phyloP scores from a whole-genome alignment of 2,888 invertebrate species.

The Tetranychus truncatus region DNA sequence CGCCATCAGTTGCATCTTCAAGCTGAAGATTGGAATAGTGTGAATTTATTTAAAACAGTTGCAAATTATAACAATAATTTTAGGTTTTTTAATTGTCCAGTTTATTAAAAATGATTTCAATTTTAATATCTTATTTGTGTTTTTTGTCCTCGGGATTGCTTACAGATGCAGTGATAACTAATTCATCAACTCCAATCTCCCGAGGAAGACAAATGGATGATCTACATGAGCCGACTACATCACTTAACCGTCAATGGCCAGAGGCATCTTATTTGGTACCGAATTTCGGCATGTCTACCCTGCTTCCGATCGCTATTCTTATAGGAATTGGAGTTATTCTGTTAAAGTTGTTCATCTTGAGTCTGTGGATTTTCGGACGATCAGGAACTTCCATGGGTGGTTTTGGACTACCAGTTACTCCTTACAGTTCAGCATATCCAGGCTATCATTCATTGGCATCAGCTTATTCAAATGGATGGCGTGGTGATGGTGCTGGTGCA shows the following conservation, averaged over 20 bases:
- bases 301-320: background rate
- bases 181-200: background rate
- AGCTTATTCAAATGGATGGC: conserved; percentile 3
- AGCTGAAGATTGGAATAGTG: background rate
- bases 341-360: conserved; percentile 3
- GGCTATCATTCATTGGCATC: background rate
- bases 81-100: background rate
- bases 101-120: background rate
- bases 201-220: background rate
- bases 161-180: background rate
- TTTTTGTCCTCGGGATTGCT: background rate
- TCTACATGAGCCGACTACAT: background rate
- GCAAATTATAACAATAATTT: background rate
- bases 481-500: background rate
- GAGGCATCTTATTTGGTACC: background rate
- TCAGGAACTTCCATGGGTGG: background rate
- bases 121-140: background rate
- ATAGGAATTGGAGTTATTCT: background rate
- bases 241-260: background rate
- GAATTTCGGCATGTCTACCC: background rate
- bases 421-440: background rate
- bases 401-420: background rate
- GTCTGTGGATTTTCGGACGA: background rate
- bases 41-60: background rate
- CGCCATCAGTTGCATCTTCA: background rate